A percentile compares a stretch with the other conserved stretches of the same genome.
Conservation (phyloP, 1,140 invertebrate genomes). For the Bombus sylvicola region DNA sequence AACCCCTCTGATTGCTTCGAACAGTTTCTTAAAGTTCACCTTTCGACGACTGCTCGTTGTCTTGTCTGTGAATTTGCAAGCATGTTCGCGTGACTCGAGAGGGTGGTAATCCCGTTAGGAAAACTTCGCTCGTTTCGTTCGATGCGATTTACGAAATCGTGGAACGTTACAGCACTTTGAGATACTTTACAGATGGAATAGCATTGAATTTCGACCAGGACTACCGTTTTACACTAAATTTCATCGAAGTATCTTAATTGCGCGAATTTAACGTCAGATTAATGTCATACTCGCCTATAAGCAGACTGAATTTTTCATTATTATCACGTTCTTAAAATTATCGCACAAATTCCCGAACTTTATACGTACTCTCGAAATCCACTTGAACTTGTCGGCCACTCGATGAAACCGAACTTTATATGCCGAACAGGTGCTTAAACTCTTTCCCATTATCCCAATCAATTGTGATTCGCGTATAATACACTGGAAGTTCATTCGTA, state of each 20-base stretch:
- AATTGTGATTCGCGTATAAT: background rate
- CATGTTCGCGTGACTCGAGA: conserved; percentile 24
- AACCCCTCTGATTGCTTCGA: background rate
- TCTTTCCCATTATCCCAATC: background rate
- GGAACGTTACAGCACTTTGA: background rate
- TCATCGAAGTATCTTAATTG: background rate
- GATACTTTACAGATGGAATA: background rate
- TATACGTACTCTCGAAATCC: background rate
- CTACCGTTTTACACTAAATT: background rate
- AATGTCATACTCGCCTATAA: too few species aligned
- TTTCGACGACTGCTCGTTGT: conserved; percentile 10
- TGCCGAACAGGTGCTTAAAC: background rate
- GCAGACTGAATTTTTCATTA: too few species aligned
- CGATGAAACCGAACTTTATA: background rate
- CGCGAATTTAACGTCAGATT: too few species aligned
- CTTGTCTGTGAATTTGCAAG: conserved; percentile 23
- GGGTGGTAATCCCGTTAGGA: conserved; percentile 50
- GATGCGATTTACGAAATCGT: conserved; percentile 18
- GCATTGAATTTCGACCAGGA: background rate
- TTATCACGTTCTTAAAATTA: background rate
- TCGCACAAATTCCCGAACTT: background rate
- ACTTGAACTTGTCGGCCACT: background rate
- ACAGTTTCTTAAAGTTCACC: conserved; percentile 12
- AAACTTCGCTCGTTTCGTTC: conserved; percentile 43
- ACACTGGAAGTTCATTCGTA: background rate